Evolutionary conservation across 1,140 invertebrate genomes (phyloP).

Genomic region (Macrocentrus cingulum): DNA sequence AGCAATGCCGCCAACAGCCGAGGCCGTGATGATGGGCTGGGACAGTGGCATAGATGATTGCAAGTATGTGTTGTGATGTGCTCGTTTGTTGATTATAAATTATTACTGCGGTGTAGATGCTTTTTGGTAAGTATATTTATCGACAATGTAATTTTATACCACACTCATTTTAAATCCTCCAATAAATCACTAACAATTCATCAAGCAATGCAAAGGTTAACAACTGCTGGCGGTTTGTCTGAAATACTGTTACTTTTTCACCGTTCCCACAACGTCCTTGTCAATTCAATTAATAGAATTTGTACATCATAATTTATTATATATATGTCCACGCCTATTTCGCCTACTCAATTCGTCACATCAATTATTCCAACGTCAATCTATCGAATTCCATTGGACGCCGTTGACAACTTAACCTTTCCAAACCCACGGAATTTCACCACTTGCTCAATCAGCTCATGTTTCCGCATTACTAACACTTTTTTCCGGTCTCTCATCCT

Average conservation of each 20-base stretch:
- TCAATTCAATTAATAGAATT: slow-evolving; percentile 16
- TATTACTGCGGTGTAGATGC: slow-evolving; percentile 42
- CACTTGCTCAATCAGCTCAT: too few relatives aligned
- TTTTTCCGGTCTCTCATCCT: too few relatives aligned
- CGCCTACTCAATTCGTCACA: neutral
- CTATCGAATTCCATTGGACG: slow-evolving; percentile 19
- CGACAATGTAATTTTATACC: neutral
- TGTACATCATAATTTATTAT: slow-evolving; percentile 3
- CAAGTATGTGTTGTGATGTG: slow-evolving; percentile 37
- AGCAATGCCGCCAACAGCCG: neutral
- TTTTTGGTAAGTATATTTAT: slow-evolving; percentile 39
- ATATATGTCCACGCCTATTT: neutral
- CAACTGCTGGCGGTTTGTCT: slow-evolving; percentile 12
- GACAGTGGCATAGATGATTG: slow-evolving; percentile 28
- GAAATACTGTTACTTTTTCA: slow-evolving; percentile 11
- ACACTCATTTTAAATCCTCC: neutral
- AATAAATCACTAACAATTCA: too few relatives aligned
- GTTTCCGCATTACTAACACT: too few relatives aligned
- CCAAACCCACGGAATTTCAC: slow-evolving; percentile 18
- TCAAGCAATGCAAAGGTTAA: too few relatives aligned
- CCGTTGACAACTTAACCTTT: slow-evolving; percentile 20
- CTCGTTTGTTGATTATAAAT: slow-evolving; percentile 40
- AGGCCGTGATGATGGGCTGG: slow-evolving; percentile 3
- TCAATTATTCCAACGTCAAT: slow-evolving; percentile 8
- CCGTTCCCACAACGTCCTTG: slow-evolving; percentile 11